These are phyloP conservation scores for Cotesia vestalis DNA, from an alignment of 1,140 invertebrate species.

Conservation along the genomic window DNA sequence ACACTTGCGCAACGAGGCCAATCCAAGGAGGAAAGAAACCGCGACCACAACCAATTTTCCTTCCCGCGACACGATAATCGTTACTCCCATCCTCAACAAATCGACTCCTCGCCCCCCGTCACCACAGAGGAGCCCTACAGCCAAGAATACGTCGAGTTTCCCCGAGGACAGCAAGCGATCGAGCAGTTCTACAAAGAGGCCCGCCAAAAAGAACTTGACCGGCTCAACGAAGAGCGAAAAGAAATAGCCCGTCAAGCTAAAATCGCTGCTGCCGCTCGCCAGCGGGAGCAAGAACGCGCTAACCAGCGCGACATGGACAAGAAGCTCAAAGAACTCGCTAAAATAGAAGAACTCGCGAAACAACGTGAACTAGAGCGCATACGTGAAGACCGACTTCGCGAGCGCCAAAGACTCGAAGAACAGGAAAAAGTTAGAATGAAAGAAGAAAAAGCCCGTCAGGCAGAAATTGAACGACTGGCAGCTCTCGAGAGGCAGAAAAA, in stretches of 20 bases:
- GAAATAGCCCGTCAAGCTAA: conserved; percentile 58
- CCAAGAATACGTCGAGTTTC: conserved; percentile 62
- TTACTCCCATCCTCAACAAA: conserved; percentile 49
- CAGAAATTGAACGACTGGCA: conserved; percentile 37
- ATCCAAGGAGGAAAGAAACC: conserved; percentile 49
- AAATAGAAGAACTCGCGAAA: conserved; percentile 53
- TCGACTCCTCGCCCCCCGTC: not conserved
- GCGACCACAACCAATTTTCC: conserved; percentile 47
- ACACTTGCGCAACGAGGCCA: conserved; percentile 71
- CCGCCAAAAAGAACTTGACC: conserved; percentile 53
- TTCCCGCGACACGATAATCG: conserved; percentile 41
- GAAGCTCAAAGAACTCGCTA: conserved; percentile 55
- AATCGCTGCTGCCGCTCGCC: conserved; percentile 49
- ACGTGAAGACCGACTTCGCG: conserved; percentile 45
- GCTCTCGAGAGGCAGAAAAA: conserved; percentile 39
- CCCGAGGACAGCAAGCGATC: conserved; percentile 59
- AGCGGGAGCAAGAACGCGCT: conserved; percentile 54
- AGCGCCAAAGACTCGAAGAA: conserved; percentile 52
- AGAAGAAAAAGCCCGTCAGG: conserved; percentile 43
- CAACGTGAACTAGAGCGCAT: conserved; percentile 56
- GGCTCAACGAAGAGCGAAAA: conserved; percentile 54
- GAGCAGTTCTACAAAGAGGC: conserved; percentile 52
- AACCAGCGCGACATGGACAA: conserved; percentile 57
- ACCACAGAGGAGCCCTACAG: conserved; percentile 58
- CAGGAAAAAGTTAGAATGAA: conserved; percentile 47